Base-by-base conservation (phyloP, 2,888 invertebrate genomes). In the Mystacides longicornis region DNA sequence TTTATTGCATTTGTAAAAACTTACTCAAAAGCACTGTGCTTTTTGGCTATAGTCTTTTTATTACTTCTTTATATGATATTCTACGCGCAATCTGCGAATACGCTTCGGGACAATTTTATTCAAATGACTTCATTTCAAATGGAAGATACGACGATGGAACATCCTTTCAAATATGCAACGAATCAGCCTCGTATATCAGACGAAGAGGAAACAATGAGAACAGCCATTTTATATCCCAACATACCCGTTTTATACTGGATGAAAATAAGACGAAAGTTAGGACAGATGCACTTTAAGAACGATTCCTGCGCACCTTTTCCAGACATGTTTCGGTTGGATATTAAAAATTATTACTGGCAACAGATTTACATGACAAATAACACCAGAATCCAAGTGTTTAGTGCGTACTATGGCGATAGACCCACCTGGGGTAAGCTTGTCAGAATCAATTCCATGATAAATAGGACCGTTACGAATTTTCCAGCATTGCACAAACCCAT, bases 401-500 rank as follows among this genome's bases (percentile, higher is more conserved):
- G 43, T 0, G 80, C 81, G 60, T 81, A 81, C 16, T 86, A 86
- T 69, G 81, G 82, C 52, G 78, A 82, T 56, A 79, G 85, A 18
- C 81, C 86, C 19, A 75, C 86, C 58, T n/a, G 11, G 14, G 45
- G 20, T 3, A 45, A 19, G 20, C 87, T 89, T 1, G 85, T 92
- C 42, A 80, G 93, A 45, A 82, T 94, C 51, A 78, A 94, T 43
- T 87, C 86, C 47, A 93, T 94, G 86, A 91, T 93, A 68, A 87
- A 94, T 73, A 81, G 91, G 59, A 88, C 93, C 64, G 87, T 89
- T 68, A 93, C 93, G 0, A 87, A 89, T 68, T 93, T 93, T 0
- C 83, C 82, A 54, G 81, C 89, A 21, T 81, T 81, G 64, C 91
- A 89, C 54, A 81, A 89, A 20, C 81, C 82, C 64, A 91, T 89